Base-by-base conservation (phyloP, 1,140 invertebrate genomes). In the Diploscapter pachys region DNA sequence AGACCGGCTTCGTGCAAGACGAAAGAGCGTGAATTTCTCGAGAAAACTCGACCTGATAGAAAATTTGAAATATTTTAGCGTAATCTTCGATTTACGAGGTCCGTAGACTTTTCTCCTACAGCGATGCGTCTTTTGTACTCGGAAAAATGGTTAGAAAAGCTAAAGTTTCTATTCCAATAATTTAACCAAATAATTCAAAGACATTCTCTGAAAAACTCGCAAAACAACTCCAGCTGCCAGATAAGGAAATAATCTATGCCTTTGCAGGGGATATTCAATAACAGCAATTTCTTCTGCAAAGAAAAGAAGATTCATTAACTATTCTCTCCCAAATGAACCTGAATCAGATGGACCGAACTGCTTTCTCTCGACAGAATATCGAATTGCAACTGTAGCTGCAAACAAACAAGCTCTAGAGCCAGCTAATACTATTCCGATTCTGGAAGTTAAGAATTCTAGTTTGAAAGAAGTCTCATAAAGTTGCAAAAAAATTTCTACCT, bases 1-100 rank as follows among this genome's bases (percentile, higher is more conserved):
- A 89, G 13, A 94, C 81, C 0, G 95, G 92, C 88, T 98, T 98
- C 13, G 90, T 90, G 73, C 91, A 90, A 69, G 92, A 95, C n/a
- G 94, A 93, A 71, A 97, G 84, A 11, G 92, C 93, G 87, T 98
- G 95, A 69, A 97, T 91, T 88, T 98, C 95, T 57, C 91, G 89
- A 0, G 92, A 91, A 75, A 90, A 88, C 61, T 90, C 80, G 68
- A 88, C 87, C 31, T 31, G 31, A 31, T 31, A 1, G 31, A 31
- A 31, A 31, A 1, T 31, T 31, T 31, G 31, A 31, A 31, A 31
- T 31, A 31, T 31, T 31, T 31, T 31, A 31, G 31, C 31, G 31
- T 31, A 31, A 31, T 31, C 31, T 31, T 31, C 31, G 31, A 31
- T 31, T 31, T 31, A 31, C 31, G 79, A 87, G 79, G 77, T 82